Percentiles rank a stretch among this genome's conserved stretches.
These are phyloP conservation scores for Schizopygopsis malacanthus DNA, from an alignment of 2,797 vertebrate genomes.

Conservation along the genomic window DNA sequence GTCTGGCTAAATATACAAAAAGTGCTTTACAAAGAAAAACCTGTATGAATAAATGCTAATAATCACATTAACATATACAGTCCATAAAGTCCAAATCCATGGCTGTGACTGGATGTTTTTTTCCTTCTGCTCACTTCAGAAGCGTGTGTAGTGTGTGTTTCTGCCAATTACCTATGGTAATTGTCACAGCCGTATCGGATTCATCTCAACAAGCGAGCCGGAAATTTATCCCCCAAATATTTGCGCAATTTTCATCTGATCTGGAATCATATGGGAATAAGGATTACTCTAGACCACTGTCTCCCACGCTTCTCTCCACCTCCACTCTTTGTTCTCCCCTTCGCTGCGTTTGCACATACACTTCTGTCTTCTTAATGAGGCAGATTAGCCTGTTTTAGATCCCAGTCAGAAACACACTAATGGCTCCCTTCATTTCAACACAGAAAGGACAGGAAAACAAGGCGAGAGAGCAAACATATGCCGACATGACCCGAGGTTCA, in stretches of 20 bases:
- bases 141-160: constrained; percentile 11
- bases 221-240: constrained; percentile 50
- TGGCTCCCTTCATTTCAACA: constrained; percentile 21
- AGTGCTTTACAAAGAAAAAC: background rate
- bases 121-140: constrained; percentile 2
- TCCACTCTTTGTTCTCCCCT: constrained; percentile 46
- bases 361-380: constrained; percentile 61
- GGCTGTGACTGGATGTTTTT: constrained; percentile 19
- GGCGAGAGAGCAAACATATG: constrained; percentile 5
- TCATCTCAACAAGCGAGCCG: constrained; percentile 25
- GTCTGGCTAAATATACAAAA: background rate
- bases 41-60: background rate
- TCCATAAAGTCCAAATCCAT: constrained; percentile 12
- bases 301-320: constrained; percentile 49
- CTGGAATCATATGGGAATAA: constrained; percentile 51
- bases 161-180: constrained; percentile 26
- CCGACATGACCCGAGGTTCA: constrained; percentile 34
- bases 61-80: constrained; percentile 1
- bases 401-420: constrained; percentile 34
- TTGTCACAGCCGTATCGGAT: constrained; percentile 18
- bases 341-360: constrained; percentile 37
- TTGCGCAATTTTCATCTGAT: constrained; percentile 43
- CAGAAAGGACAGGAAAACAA: constrained; percentile 28
- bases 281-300: constrained; percentile 51
- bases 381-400: constrained; percentile 61